Percentiles rank a stretch among this genome's conserved stretches.
Conservation (phyloP, 1,140 invertebrate genomes). For the Drosophila nasuta region DNA sequence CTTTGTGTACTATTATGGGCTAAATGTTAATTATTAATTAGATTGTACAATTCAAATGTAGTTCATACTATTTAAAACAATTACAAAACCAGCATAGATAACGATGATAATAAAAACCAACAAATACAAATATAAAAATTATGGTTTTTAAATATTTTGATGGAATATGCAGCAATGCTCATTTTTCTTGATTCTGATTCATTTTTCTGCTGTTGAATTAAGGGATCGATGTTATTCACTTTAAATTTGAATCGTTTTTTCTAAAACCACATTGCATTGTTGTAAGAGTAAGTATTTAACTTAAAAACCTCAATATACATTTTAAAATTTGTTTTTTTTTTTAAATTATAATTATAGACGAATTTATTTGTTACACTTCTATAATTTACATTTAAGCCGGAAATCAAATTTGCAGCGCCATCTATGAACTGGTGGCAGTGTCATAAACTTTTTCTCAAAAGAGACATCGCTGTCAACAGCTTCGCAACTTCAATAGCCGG, state of each 20-base stretch:
- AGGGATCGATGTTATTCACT: too few relatives aligned
- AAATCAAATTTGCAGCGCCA: constrained; percentile 12
- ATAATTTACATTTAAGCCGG: too few relatives aligned
- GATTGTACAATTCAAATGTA: constrained; percentile 82
- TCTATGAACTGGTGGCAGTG: constrained; percentile 12
- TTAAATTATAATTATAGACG: not conserved
- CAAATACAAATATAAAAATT: constrained; percentile 17
- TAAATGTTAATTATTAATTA: constrained; percentile 82
- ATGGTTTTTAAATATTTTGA: constrained; percentile 1
- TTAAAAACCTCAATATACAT: too few relatives aligned
- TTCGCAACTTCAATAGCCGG: too few relatives aligned
- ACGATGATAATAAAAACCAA: constrained; percentile 44
- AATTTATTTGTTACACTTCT: too few relatives aligned
- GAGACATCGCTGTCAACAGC: not conserved
- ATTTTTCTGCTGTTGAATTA: too few relatives aligned
- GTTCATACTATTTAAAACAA: constrained; percentile 81
- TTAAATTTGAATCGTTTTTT: too few relatives aligned
- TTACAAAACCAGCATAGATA: constrained; percentile 36
- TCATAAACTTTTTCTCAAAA: not conserved
- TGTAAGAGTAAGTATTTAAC: too few relatives aligned
- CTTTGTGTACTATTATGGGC: constrained; percentile 79
- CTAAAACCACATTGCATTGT: too few relatives aligned
- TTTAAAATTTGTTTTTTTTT: too few relatives aligned
- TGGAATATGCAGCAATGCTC: too few relatives aligned
- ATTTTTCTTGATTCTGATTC: too few relatives aligned